Conservation (phyloP, 2,113 vertebrate species). For the Pardalotus punctatus region DNA sequence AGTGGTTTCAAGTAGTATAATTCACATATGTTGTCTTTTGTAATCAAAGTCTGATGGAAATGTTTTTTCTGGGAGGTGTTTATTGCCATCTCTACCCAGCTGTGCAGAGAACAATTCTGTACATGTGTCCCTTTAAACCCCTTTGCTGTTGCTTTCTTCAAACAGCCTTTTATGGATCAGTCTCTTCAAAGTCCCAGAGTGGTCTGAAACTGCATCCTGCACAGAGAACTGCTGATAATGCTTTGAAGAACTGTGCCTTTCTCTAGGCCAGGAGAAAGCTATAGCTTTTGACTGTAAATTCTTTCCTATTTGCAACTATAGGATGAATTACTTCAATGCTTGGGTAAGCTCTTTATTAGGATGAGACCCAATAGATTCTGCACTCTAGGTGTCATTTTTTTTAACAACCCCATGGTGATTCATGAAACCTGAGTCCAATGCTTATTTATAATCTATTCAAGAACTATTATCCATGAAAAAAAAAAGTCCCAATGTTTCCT, state of each 20-base stretch:
- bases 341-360: background rate
- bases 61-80: background rate
- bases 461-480: background rate
- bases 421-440: background rate
- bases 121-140: background rate
- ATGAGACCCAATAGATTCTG: background rate
- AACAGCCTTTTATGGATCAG: background rate
- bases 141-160: background rate
- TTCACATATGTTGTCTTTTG: background rate
- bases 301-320: background rate
- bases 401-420: background rate
- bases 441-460: background rate
- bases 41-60: background rate
- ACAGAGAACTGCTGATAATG: background rate
- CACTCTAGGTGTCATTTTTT: background rate
- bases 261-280: background rate
- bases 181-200: background rate
- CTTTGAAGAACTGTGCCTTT: background rate
- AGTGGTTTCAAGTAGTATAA: background rate
- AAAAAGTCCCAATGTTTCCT: background rate
- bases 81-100: background rate
- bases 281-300: background rate
- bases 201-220: background rate
- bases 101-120: background rate
- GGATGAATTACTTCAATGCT: background rate